Evolutionary conservation across 2,888 invertebrate genomes (phyloP), one percentile per base, ranked within the genome.

Genomic region (Dorcus hopei): DNA sequence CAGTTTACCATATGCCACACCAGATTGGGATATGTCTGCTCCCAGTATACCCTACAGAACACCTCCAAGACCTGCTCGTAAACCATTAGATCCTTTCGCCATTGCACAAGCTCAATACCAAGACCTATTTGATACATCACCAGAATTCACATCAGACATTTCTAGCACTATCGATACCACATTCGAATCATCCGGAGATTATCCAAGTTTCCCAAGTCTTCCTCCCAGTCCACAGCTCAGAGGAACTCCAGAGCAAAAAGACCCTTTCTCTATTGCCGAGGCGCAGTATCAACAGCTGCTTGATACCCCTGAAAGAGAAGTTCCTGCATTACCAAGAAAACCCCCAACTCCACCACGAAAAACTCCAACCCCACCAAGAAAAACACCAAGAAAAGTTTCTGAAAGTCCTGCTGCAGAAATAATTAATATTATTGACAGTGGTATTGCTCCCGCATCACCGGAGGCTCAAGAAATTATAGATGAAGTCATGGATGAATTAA

Each of bases 401-500:
- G 26, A 33, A 56, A 38, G 49, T 11, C 11, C 9, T 26, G n/a
- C 40, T 43, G 3, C 51, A 49, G 6, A 2, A 50, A 14, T 45
- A 11, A 23, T 49, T 9, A 52, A 52, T 3, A 38, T 57, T 38
- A 9, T 57, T 14, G 33, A 23, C 6, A 45, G 51, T 16, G 57
- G 51, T 19, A 52, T 64, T 52, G 2, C 41, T 8, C 23, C 49
- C 8, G 55, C 49, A n/a, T 54, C 61, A 3, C 58, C 59, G 6
- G 59, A 49, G 11, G 62, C 63, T 0, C 59, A 59, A 47, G 62
- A 64, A 52, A 66, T 69, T 47, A 57, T 69, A 9, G 59, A 64
- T 11, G 62, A 65, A 53, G 63, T 57, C n/a, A 65, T 63, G 38
- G 16, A 40, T 38, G 54, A 62, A 23, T 38, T 62, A 48, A 51